Conservation (phyloP, 2,797 vertebrate genomes). For the Knipowitschia caucasica region DNA sequence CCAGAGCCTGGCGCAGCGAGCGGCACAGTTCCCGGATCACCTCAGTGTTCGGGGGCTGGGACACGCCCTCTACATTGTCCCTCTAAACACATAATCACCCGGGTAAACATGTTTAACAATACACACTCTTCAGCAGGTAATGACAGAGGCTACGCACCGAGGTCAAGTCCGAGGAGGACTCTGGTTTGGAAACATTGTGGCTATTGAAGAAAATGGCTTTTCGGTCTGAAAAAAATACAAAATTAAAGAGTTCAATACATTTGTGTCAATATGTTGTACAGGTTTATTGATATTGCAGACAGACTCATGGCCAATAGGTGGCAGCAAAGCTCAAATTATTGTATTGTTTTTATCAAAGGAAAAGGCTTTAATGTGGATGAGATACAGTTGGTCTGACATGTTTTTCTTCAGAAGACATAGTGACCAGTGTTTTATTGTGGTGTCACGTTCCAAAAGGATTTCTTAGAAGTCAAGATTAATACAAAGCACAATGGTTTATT, state of each 20-base stretch:
- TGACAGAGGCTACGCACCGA: slow-evolving; percentile 77
- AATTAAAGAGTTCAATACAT: too few relatives aligned
- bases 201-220: slow-evolving; percentile 99
- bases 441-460: background rate
- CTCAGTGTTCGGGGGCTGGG: slow-evolving; percentile 86
- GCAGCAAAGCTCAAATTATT: slow-evolving; percentile 44
- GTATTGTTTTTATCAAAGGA: background rate
- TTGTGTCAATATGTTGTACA: background rate
- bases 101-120: background rate
- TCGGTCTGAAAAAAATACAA: slow-evolving; percentile 78
- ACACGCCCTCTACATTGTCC: slow-evolving; percentile 93
- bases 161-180: slow-evolving; percentile 93
- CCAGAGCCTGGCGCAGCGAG: slow-evolving; percentile 85
- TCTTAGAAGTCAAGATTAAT: slow-evolving; percentile 21
- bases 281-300: background rate
- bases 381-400: background rate
- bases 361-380: background rate
- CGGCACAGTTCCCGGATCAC: slow-evolving; percentile 91
- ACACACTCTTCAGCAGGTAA: background rate
- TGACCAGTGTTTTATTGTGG: background rate
- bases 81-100: slow-evolving; percentile 70
- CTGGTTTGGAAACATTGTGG: slow-evolving; percentile 97
- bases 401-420: background rate
- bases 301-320: slow-evolving; percentile 48
- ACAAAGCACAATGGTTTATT: slow-evolving; percentile 6